phyloP scores from a whole-genome alignment of 2,888 invertebrate genomes.

The Plutella xylostella region DNA sequence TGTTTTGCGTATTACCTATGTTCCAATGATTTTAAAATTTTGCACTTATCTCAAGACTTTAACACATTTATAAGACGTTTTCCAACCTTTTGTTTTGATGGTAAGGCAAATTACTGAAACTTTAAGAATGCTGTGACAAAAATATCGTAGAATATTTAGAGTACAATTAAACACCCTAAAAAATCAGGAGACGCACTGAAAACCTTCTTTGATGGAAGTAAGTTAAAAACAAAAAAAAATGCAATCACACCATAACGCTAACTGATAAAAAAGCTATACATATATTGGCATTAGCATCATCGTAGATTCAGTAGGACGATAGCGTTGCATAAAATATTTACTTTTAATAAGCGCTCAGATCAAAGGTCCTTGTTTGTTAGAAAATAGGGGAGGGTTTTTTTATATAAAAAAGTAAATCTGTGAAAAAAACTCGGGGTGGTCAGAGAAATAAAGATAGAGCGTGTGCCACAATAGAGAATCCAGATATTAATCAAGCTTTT shows the following conservation, averaged over 20 bases:
- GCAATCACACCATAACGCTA: no score
- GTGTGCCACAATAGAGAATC: constrained; percentile 38
- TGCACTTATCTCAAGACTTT: no score
- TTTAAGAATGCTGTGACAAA: no score
- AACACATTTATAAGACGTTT: no score
- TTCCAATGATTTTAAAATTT: no score
- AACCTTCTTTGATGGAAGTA: no score
- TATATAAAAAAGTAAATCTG: constrained; percentile 29
- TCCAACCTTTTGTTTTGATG: no score
- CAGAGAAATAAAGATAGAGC: constrained; percentile 37
- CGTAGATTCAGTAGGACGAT: constrained; percentile 18
- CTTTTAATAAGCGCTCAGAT: constrained; percentile 65
- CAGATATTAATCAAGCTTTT: background rate
- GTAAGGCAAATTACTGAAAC: no score
- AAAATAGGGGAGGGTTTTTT: constrained; percentile 58
- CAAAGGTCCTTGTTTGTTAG: constrained; percentile 64
- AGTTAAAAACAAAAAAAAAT: background rate
- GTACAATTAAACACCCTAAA: no score
- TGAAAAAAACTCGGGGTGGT: constrained; percentile 22
- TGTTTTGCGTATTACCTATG: no score
- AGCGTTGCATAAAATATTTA: constrained; percentile 62
- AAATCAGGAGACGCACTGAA: no score
- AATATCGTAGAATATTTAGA: no score
- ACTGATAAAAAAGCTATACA: constrained; percentile 6
- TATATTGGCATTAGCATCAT: background rate